Percentiles rank a stretch among this genome's conserved stretches.
These are phyloP conservation scores for Orestias chungarensis DNA, from an alignment of 2,797 vertebrate genomes.

Conservation along the genomic window DNA sequence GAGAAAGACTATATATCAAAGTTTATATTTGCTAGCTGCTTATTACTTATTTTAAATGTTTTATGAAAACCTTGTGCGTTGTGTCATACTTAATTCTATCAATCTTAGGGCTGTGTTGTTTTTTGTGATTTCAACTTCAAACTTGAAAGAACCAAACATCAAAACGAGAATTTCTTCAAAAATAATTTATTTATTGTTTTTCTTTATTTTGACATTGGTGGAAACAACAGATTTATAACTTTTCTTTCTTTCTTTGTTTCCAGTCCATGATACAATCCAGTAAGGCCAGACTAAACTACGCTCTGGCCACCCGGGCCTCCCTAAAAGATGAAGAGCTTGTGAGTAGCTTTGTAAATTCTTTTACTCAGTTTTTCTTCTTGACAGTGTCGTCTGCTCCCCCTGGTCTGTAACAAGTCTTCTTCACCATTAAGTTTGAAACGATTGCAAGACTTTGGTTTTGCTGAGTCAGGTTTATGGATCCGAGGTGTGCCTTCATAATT, in stretches of 20 bases:
- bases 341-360: conserved; percentile 67
- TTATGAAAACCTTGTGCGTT: neutral
- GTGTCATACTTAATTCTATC: too few species aligned
- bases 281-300: conserved; percentile 91
- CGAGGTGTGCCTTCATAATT: conserved; percentile 3
- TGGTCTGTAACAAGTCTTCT: conserved; percentile 5
- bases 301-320: conserved; percentile 90
- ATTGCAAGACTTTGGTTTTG: conserved; percentile 8
- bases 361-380: neutral
- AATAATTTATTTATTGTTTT: neutral
- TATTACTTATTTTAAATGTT: neutral
- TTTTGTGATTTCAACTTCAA: conserved; percentile 15
- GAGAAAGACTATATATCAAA: too few species aligned
- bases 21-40: too few species aligned
- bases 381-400: conserved; percentile 6
- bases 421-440: neutral
- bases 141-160: conserved; percentile 6
- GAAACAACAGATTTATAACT: conserved; percentile 11
- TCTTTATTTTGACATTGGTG: too few species aligned
- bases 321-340: conserved; percentile 97
- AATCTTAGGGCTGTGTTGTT: too few species aligned
- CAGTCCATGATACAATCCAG: conserved; percentile 95
- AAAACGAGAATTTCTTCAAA: conserved; percentile 3
- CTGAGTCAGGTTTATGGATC: conserved; percentile 36
- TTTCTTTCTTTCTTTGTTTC: conserved; percentile 3